phyloP scores from a whole-genome alignment of 2,888 invertebrate genomes.

The Tipula unca region DNA sequence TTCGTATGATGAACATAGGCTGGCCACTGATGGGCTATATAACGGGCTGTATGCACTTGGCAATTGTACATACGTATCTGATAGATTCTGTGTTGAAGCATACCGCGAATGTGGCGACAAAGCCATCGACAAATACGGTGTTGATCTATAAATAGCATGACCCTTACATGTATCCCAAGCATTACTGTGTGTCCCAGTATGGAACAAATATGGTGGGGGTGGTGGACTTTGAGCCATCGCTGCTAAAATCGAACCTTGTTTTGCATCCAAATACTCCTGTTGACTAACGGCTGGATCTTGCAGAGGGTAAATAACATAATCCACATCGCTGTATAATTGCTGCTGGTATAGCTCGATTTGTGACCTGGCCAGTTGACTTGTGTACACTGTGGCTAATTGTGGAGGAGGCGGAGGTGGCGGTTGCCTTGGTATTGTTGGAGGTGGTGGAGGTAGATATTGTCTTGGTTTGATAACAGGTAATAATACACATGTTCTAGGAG shows the following conservation, averaged over 20 bases:
- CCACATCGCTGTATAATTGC: slow-evolving; percentile 83
- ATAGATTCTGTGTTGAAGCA: slow-evolving; percentile 72
- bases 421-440: slow-evolving; percentile 54
- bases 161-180: slow-evolving; percentile 49
- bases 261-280: slow-evolving; percentile 85
- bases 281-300: slow-evolving; percentile 85
- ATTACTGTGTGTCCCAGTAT: slow-evolving; percentile 38
- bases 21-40: slow-evolving; percentile 57
- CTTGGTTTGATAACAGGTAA: slow-evolving; percentile 55
- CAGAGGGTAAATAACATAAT: slow-evolving; percentile 83
- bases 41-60: slow-evolving; percentile 52
- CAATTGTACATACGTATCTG: slow-evolving; percentile 63
- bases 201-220: slow-evolving; percentile 50
- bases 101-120: slow-evolving; percentile 60
- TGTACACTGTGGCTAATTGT: slow-evolving; percentile 62
- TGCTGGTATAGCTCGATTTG: slow-evolving; percentile 83
- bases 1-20: slow-evolving; percentile 54
- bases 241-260: slow-evolving; percentile 57
- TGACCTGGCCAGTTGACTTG: slow-evolving; percentile 58
- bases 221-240: slow-evolving; percentile 53
- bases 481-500: slow-evolving; percentile 46
- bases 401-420: slow-evolving; percentile 56
- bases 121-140: slow-evolving; percentile 66
- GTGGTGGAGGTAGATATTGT: slow-evolving; percentile 55
- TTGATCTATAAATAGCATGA: slow-evolving; percentile 70